Percentiles rank a stretch among this genome's conserved stretches.
Evolutionary conservation across 2,888 invertebrate species (phyloP).

Genomic region (Acheta domesticus): DNA sequence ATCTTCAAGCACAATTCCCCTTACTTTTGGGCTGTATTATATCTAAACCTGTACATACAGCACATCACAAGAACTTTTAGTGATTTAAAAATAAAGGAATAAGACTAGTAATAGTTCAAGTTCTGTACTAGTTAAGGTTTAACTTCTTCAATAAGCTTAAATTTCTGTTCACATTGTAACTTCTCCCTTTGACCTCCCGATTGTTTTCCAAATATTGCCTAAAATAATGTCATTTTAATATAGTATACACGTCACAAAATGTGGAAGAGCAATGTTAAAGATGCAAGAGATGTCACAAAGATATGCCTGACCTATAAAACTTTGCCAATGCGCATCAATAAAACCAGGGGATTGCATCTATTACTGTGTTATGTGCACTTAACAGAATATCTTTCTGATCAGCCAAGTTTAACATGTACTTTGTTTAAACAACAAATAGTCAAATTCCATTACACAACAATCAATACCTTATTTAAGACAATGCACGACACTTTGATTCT

Average conservation of each 20-base stretch:
- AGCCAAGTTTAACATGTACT: not conserved
- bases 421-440: not conserved
- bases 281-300: not conserved
- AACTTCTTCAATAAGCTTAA: not conserved
- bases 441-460: slow-evolving; percentile 5
- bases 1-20: no score
- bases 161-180: not conserved
- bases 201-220: not conserved
- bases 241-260: not conserved
- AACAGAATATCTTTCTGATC: not conserved
- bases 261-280: not conserved
- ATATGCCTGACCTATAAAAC: slow-evolving; percentile 3
- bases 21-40: not conserved
- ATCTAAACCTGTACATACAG: not conserved
- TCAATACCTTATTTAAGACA: not conserved
- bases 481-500: not conserved
- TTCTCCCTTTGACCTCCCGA: not conserved
- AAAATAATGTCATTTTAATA: slow-evolving; percentile 4
- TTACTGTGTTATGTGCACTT: not conserved
- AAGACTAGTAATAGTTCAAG: not conserved
- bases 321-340: not conserved
- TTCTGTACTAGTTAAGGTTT: not conserved
- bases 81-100: not conserved
- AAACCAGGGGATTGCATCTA: not conserved
- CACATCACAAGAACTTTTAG: not conserved